These are phyloP conservation scores for Epizoanthus stellaris DNA, from an alignment of 92 coral and sea anemone genomes.

Conservation along the genomic window DNA sequence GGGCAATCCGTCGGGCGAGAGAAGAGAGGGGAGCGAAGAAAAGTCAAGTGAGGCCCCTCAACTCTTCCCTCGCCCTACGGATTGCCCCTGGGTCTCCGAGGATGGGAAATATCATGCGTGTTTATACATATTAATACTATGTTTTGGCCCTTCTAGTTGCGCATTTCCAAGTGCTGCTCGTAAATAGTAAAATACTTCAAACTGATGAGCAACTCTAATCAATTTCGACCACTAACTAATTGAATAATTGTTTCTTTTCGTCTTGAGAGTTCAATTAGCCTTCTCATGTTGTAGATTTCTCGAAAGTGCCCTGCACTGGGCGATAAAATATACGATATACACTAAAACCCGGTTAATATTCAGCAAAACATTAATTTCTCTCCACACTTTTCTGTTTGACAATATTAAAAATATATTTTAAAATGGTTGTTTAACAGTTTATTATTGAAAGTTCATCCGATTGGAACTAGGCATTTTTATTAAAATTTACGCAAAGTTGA, in stretches of 20 bases:
- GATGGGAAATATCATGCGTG: not conserved
- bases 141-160: not conserved
- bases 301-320: not conserved
- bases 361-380: not conserved
- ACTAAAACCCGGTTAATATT: not conserved
- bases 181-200: not conserved
- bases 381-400: too few species aligned
- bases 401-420: too few species aligned
- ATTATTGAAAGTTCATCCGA: too few species aligned
- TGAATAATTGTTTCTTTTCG: constrained; percentile 26
- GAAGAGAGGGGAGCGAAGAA: too few species aligned
- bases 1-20: too few species aligned
- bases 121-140: not conserved
- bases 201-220: constrained; percentile 4
- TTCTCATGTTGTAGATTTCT: not conserved
- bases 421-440: too few species aligned
- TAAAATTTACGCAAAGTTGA: too few species aligned
- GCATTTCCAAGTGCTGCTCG: constrained; percentile 14
- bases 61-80: too few species aligned
- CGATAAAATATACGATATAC: not conserved
- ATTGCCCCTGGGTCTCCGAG: too few species aligned
- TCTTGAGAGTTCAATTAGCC: constrained; percentile 17
- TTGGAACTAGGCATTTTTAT: too few species aligned
- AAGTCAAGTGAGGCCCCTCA: too few species aligned
- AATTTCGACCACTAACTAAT: constrained; percentile 23